A percentile compares a stretch with the other conserved stretches of the same genome.
phyloP scores from a whole-genome alignment of 2,888 invertebrate genomes.

The Troides helena region DNA sequence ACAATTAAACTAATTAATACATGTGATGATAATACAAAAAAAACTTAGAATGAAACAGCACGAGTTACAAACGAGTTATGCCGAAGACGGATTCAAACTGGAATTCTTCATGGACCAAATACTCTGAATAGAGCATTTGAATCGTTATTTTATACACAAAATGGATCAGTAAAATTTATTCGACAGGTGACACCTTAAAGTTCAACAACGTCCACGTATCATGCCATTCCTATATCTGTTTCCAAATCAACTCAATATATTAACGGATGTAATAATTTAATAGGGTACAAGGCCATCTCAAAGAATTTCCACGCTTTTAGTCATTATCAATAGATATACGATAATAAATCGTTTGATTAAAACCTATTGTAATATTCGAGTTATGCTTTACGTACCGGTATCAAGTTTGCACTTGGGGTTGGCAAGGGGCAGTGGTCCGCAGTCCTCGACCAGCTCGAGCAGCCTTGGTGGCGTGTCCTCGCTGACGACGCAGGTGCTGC shows the following conservation, averaged over 20 bases:
- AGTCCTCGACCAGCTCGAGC: conserved; percentile 92
- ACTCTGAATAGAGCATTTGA: conserved; percentile 8
- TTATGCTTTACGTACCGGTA: conserved; percentile 51
- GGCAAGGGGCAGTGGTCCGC: conserved; percentile 91
- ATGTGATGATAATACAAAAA: background rate
- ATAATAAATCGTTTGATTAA: background rate
- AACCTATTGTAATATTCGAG: background rate
- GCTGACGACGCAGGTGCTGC: conserved; percentile 90
- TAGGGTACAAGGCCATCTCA: background rate
- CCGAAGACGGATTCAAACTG: conserved; percentile 12
- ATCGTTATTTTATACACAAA: conserved; percentile 52
- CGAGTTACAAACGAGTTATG: conserved; percentile 3
- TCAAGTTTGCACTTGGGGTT: conserved; percentile 94
- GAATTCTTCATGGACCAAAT: conserved; percentile 10
- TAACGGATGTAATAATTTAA: conserved; percentile 9
- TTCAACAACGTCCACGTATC: conserved; percentile 2
- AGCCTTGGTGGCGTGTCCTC: conserved; percentile 88
- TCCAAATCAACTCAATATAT: background rate
- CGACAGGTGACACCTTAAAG: conserved; percentile 19
- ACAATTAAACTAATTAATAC: conserved; percentile 23
- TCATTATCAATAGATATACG: background rate
- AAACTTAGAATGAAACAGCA: conserved; percentile 3
- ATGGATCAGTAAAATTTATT: conserved; percentile 16
- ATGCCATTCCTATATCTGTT: conserved; percentile 10
- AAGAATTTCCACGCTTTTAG: background rate